phyloP scores from a whole-genome alignment of 2,888 invertebrate genomes.

The Athrips mouffetella region DNA sequence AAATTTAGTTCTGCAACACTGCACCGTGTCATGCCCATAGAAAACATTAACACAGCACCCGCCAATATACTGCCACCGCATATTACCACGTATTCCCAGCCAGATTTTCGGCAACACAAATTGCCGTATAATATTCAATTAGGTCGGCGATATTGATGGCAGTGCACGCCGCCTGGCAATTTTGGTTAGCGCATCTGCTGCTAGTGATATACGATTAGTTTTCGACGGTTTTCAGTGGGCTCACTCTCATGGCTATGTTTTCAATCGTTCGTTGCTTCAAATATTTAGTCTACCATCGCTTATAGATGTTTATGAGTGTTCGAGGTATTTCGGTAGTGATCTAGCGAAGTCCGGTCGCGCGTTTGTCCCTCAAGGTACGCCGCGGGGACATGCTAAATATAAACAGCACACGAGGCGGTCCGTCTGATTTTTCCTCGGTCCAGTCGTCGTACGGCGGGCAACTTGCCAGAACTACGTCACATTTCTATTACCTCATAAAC shows the following conservation, averaged over 20 bases:
- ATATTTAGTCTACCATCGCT: neutral
- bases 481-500: constrained; percentile 70
- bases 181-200: constrained; percentile 73
- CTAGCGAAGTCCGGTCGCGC: constrained; percentile 35
- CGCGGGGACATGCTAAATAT: constrained; percentile 54
- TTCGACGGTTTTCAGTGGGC: constrained; percentile 43
- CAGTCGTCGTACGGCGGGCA: constrained; percentile 70
- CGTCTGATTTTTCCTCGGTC: constrained; percentile 60
- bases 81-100: constrained; percentile 51
- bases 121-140: constrained; percentile 77
- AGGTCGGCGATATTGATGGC: constrained; percentile 71
- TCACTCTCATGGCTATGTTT: constrained; percentile 6
- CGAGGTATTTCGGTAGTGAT: constrained; percentile 11
- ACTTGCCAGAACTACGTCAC: constrained; percentile 71
- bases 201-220: constrained; percentile 73
- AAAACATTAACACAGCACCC: constrained; percentile 60
- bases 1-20: constrained; percentile 71
- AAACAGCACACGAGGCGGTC: constrained; percentile 47
- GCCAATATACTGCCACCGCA: constrained; percentile 71
- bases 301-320: constrained; percentile 1
- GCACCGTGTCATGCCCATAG: constrained; percentile 64
- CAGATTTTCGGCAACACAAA: constrained; percentile 76
- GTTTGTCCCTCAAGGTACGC: constrained; percentile 62
- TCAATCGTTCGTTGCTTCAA: neutral
- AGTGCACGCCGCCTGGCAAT: constrained; percentile 55